phyloP scores from a whole-genome alignment of 2,888 invertebrate genomes.

The Hartigia nigra region DNA sequence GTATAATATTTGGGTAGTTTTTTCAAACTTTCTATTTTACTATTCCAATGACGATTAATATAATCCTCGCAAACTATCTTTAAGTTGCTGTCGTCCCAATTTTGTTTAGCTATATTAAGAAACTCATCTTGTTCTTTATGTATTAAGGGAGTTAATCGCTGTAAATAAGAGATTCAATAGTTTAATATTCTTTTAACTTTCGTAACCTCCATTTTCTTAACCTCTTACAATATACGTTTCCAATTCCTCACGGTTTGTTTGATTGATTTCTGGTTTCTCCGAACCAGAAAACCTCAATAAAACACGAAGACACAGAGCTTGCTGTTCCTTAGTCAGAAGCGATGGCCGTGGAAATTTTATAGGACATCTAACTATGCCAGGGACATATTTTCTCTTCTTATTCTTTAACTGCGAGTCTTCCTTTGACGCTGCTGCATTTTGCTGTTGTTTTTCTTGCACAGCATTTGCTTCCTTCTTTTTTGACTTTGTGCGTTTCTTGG shows the following conservation, averaged over 20 bases:
- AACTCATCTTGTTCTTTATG: constrained; percentile 46
- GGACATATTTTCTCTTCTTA: constrained; percentile 32
- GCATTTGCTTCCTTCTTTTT: neutral
- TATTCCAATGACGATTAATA: constrained; percentile 39
- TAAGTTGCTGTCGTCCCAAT: constrained; percentile 37
- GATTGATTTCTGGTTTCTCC: constrained; percentile 31
- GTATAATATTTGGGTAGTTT: constrained; percentile 45
- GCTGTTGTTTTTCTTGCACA: neutral
- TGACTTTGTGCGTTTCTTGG: neutral
- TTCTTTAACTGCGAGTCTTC: neutral
- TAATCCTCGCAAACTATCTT: constrained; percentile 34
- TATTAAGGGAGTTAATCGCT: constrained; percentile 35
- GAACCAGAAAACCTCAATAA: constrained; percentile 39
- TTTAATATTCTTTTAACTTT: neutral
- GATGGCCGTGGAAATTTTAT: constrained; percentile 38
- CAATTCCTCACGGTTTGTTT: constrained; percentile 35
- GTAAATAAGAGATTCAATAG: neutral
- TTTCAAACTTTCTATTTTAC: constrained; percentile 32
- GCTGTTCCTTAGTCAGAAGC: constrained; percentile 33
- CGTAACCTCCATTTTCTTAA: neutral
- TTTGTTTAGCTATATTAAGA: constrained; percentile 38
- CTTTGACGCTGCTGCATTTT: neutral
- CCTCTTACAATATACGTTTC: constrained; percentile 40
- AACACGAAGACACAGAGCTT: constrained; percentile 41
- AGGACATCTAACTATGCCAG: constrained; percentile 38